Conservation (phyloP, 2,888 invertebrate genomes). For the Campoletis raptor region DNA sequence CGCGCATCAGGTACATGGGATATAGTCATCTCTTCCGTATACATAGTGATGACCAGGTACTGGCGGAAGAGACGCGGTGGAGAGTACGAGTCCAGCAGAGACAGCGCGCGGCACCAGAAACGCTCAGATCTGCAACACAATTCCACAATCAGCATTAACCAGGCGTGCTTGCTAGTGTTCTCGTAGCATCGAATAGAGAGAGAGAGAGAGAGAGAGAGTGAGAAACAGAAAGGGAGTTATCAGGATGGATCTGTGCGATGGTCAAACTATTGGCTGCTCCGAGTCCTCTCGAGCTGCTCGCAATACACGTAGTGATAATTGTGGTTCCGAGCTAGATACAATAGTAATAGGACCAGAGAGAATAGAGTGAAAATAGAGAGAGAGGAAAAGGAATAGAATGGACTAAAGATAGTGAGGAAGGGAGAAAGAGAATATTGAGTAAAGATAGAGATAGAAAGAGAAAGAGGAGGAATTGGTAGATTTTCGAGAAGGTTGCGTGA, state of each 20-base stretch:
- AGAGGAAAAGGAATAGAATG: constrained; percentile 24
- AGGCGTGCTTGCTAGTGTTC: constrained; percentile 70
- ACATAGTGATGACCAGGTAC: constrained; percentile 41
- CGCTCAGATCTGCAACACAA: constrained; percentile 78
- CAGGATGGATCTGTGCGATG: constrained; percentile 38
- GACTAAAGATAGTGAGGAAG: constrained; percentile 44
- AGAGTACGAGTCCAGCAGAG: constrained; percentile 31
- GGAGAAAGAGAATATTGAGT: background rate
- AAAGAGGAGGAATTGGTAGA: constrained; percentile 21
- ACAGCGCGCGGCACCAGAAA: constrained; percentile 59
- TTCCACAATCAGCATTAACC: constrained; percentile 80
- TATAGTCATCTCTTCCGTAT: constrained; percentile 38
- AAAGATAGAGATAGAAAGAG: constrained; percentile 4
- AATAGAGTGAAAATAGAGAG: constrained; percentile 55
- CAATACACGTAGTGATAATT: constrained; percentile 77
- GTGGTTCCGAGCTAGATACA: constrained; percentile 74
- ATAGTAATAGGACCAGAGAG: constrained; percentile 65
- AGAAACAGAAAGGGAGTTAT: background rate
- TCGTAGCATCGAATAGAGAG: constrained; percentile 19
- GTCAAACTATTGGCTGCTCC: constrained; percentile 53
- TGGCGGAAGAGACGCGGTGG: constrained; percentile 39
- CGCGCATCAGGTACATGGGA: constrained; percentile 45
- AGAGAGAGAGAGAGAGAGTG: constrained; percentile 20
- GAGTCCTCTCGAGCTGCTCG: constrained; percentile 41
- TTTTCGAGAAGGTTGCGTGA: constrained; percentile 36